Evolutionary conservation across 1,140 invertebrate species (phyloP), one percentile per base, ranked within the genome.

Genomic region (Sarcophaga bullata): DNA sequence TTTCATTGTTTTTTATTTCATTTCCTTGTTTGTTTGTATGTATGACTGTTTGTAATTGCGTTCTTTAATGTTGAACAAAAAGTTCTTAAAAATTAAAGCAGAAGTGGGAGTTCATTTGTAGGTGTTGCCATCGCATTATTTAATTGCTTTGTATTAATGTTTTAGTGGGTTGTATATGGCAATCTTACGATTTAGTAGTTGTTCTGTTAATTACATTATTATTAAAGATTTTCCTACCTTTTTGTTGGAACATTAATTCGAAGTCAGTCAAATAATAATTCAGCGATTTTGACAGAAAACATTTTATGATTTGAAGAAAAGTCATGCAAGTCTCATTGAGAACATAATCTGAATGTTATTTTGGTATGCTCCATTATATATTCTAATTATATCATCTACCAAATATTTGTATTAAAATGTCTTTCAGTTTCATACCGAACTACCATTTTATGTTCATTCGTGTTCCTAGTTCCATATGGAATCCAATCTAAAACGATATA

Each of bases 121-220:
- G 62, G 62, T 19, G 62, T 68, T 68, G 19, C 62, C 62, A 68
- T 68, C 62, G 62, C 62, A 68, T 68, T 68, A 19, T 68, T 68
- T 68, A 68, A 68, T 68, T 68, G 62, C 62, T 68, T 68, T 68
- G 62, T 68, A 68, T 68, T 58, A 58, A n/a, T 58, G 13, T 58
- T 37, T 4, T 37, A 37, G 25, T 37, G 25, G 1, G 4, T 1
- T 37, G 25, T 37, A 37, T n/a, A n/a, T n/a, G n/a, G n/a, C n/a
- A n/a, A n/a, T n/a, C n/a, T n/a, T 58, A 68, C 17, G 62, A 19
- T 68, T 19, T n/a, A 68, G 62, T 68, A 17, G 62, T 68, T 8
- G 62, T 68, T 68, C 6, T 68, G 62, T 68, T 68, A 68, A 68
- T 68, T 68, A 68, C 62, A 68, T 19, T 68, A 68, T 19, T 68